Evolutionary conservation across 2,113 vertebrate genomes (phyloP), one percentile per base, ranked within the genome.

Genomic region (Phaethornis superciliosus): DNA sequence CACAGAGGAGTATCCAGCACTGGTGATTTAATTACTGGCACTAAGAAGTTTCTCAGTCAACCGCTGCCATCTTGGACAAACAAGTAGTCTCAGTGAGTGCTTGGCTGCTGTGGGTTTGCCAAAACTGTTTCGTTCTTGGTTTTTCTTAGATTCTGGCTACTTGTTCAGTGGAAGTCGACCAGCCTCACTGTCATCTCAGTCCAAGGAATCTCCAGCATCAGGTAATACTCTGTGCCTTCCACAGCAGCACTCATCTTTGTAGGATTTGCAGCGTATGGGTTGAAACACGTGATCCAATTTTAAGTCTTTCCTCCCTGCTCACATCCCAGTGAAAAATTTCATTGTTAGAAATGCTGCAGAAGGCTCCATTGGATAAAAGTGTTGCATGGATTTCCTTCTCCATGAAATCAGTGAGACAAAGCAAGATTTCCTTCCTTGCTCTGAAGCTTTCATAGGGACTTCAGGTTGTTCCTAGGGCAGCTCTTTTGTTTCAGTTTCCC

Each of bases 161-260:
- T 96, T 99, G 96, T 99, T 99, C 89, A 99, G 99, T 1, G 99
- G 99, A 32, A 99, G 99, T 92, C 98, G 98, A 15, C 99, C 99
- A 0, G 97, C 98, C 0, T 99, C 98, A 0, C 98, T 97, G 72
- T 91, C 91, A 15, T 97, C 98, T 10, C 95, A 77, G 7, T 97
- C 96, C 77, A 98, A 98, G 97, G 98, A 99, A 33, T 98, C 97
- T 17, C 98, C 98, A 2, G 42, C 98, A 14, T 98, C 99, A 98
- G 99, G 99, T 99, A 96, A 94, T 82, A 49, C 58, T 21, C 10
- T 1, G 10, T 55, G 28, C 42, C 30, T 47, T 28, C 27, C 83
- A 42, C 37, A 27, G 35, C 47, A 35, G 0, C n/a, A 33, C 1
- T n/a, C n/a, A n/a, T 47, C 47, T 77, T 7, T 47, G 88, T 70